These are phyloP conservation scores for Trachelipus rathkii DNA, from an alignment of 1,140 invertebrate genomes.

Conservation along the genomic window DNA sequence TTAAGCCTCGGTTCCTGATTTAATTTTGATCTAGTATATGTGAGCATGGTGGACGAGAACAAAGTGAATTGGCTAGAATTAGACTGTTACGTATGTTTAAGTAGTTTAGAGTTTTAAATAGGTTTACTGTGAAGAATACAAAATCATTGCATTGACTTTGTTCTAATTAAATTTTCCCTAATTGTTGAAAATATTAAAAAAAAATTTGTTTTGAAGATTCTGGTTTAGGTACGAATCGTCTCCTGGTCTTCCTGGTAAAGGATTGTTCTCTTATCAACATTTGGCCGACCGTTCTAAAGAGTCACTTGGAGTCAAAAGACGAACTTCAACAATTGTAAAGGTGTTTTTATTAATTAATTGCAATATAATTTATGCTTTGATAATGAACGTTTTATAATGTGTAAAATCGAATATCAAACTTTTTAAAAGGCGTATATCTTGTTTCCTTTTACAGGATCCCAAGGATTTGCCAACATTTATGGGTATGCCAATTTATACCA, in stretches of 20 bases:
- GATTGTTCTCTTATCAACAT: conserved; percentile 3
- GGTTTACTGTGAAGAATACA: no score
- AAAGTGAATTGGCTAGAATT: no score
- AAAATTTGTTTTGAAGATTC: no score
- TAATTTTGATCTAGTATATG: no score
- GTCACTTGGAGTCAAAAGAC: background rate
- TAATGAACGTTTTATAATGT: background rate
- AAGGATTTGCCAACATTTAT: background rate
- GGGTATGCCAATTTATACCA: background rate
- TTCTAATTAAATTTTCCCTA: no score
- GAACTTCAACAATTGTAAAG: background rate
- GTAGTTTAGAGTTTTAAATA: no score
- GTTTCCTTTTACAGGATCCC: background rate
- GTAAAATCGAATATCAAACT: background rate
- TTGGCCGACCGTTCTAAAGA: background rate
- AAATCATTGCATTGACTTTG: no score
- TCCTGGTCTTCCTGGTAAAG: background rate
- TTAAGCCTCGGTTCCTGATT: no score
- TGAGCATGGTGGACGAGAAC: no score
- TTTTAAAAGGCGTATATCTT: background rate
- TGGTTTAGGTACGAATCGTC: background rate
- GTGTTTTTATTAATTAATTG: background rate
- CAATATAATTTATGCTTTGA: background rate
- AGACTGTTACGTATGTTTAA: no score
- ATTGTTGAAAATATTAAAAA: no score